Evolutionary conservation across 1,140 invertebrate genomes (phyloP).

Genomic region (Trichomalopsis sarcophagae): DNA sequence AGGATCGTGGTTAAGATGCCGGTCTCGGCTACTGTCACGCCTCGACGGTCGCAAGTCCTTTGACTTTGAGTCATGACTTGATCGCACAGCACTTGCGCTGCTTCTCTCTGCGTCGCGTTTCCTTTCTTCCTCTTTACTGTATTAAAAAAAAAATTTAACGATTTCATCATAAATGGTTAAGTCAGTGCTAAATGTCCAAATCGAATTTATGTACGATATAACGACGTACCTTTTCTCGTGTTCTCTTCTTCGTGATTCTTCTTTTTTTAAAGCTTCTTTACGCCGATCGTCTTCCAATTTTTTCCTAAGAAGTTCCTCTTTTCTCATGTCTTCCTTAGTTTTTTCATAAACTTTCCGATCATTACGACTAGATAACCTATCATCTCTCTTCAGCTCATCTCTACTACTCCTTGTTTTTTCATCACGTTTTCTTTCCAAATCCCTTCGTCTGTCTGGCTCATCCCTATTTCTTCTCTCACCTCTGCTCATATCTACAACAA

Average conservation of each 20-base stretch:
- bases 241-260: constrained; percentile 67
- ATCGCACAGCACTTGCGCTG: constrained; percentile 34
- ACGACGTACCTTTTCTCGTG: constrained; percentile 65
- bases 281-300: constrained; percentile 66
- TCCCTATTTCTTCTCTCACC: constrained; percentile 61
- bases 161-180: neutral
- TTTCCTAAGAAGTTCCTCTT: constrained; percentile 66
- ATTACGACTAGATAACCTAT: constrained; percentile 57
- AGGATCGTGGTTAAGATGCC: constrained; percentile 58
- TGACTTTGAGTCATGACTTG: constrained; percentile 55
- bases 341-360: constrained; percentile 62
- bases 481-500: constrained; percentile 71
- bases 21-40: constrained; percentile 61
- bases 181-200: neutral
- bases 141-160: constrained; percentile 30
- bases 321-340: constrained; percentile 69
- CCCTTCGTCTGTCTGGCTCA: constrained; percentile 64
- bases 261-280: constrained; percentile 63
- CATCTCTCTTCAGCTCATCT: constrained; percentile 71
- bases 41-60: constrained; percentile 50
- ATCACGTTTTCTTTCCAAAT: constrained; percentile 60
- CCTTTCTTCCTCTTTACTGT: constrained; percentile 66
- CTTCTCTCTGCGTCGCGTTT: constrained; percentile 63
- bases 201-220: neutral
- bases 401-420: constrained; percentile 67